Conservation (phyloP, 2,797 vertebrate species). For the Sylvia borin region DNA sequence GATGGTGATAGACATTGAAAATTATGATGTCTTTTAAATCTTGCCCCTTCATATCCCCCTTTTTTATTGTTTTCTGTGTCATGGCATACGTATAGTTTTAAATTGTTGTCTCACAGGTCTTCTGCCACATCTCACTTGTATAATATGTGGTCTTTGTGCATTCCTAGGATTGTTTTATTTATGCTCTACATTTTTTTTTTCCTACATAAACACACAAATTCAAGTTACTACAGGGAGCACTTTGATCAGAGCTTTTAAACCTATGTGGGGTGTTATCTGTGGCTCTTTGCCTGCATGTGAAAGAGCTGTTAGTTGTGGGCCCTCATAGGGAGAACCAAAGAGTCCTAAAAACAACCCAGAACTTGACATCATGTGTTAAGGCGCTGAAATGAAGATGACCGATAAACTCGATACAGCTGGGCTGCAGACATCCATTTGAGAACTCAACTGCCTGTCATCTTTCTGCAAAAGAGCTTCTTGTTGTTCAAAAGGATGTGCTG, state of each 20-base stretch:
- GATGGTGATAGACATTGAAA: neutral
- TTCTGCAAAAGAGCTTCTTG: neutral
- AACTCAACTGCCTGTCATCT: neutral
- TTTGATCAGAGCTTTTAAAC: neutral
- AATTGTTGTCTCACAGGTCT: neutral
- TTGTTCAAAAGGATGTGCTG: neutral
- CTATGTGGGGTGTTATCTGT: neutral
- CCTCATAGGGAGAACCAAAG: neutral
- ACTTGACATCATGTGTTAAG: neutral
- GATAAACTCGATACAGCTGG: accelerated
- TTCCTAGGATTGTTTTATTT: neutral
- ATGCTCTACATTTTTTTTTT: neutral
- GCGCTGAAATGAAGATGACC: neutral
- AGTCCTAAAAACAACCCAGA: neutral
- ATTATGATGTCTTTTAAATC: neutral
- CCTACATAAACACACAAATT: neutral
- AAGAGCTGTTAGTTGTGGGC: neutral
- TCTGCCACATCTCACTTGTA: neutral
- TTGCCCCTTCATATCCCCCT: neutral
- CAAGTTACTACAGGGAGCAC: neutral
- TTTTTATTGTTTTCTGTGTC: neutral
- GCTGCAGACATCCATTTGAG: neutral
- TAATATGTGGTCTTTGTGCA: neutral
- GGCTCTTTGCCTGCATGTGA: neutral
- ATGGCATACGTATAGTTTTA: neutral